Percentiles rank a stretch among this genome's conserved stretches.
phyloP scores from a whole-genome alignment of 2,797 vertebrate genomes.

The Sandelia bainsii region DNA sequence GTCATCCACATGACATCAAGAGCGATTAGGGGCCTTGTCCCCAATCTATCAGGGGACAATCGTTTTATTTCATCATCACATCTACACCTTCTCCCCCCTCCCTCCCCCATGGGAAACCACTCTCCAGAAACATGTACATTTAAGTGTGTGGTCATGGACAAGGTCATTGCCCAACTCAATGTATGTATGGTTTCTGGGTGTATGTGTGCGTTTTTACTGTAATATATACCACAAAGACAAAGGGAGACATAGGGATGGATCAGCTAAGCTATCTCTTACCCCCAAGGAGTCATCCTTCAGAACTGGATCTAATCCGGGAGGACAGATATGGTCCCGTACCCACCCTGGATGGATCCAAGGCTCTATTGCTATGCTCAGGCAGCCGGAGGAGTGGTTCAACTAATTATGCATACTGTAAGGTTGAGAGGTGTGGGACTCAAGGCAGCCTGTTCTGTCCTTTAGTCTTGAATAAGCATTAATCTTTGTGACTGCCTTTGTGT shows the following conservation, averaged over 20 bases:
- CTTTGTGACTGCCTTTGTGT: conserved; percentile 32
- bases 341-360: conserved; percentile 59
- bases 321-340: conserved; percentile 49
- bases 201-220: conserved; percentile 30
- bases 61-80: conserved; percentile 80
- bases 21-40: conserved; percentile 82
- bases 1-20: conserved; percentile 82
- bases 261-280: conserved; percentile 42
- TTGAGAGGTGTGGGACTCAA: conserved; percentile 48
- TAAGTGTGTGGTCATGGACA: conserved; percentile 67
- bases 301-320: conserved; percentile 70
- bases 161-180: conserved; percentile 69
- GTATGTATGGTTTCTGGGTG: conserved; percentile 45
- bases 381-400: conserved; percentile 50
- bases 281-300: conserved; percentile 75
- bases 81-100: conserved; percentile 45
- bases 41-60: conserved; percentile 83
- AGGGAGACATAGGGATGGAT: conserved; percentile 38
- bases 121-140: conserved; percentile 66
- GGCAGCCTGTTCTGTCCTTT: conserved; percentile 47
- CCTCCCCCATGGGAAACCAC: conserved; percentile 50
- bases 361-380: conserved; percentile 34
- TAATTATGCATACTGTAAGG: conserved; percentile 59
- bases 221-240: conserved; percentile 47
- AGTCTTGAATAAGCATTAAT: conserved; percentile 42